phyloP scores from a whole-genome alignment of 2,888 invertebrate genomes.

The Magallana nippona region DNA sequence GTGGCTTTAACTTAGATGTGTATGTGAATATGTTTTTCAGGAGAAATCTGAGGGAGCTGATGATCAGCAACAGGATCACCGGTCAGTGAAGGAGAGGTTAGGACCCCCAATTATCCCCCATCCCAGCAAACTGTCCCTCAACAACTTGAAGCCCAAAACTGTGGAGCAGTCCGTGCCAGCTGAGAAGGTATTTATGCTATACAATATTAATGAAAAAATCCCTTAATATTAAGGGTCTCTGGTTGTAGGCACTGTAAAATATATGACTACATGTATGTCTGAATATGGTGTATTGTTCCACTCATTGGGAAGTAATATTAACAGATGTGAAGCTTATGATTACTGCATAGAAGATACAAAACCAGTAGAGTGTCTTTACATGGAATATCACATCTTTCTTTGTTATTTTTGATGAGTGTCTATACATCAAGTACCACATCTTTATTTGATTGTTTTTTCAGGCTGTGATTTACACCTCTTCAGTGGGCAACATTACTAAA shows the following conservation, averaged over 20 bases:
- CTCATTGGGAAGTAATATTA: no score
- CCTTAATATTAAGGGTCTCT: neutral
- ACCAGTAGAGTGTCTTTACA: no score
- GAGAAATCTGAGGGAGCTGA: slow-evolving; percentile 19
- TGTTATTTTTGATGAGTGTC: neutral
- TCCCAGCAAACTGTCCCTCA: slow-evolving; percentile 67
- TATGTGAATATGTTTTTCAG: neutral
- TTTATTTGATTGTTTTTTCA: slow-evolving; percentile 47
- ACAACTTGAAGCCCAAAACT: slow-evolving; percentile 58
- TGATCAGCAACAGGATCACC: slow-evolving; percentile 38
- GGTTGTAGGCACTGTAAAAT: no score
- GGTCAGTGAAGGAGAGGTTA: slow-evolving; percentile 82
- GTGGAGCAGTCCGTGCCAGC: neutral
- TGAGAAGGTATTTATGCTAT: neutral
- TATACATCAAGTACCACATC: neutral
- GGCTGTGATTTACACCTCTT: slow-evolving; percentile 70
- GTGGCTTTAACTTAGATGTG: neutral
- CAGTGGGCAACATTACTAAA: slow-evolving; percentile 80
- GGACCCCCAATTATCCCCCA: slow-evolving; percentile 75
- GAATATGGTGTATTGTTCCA: no score
- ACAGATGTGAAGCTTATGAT: no score
- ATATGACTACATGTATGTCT: no score
- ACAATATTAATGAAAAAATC: slow-evolving; percentile 51
- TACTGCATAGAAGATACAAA: no score
- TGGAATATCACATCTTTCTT: no score